Evolutionary conservation across 1,140 invertebrate species (phyloP).

Genomic region (Drosophila malerkotliana): DNA sequence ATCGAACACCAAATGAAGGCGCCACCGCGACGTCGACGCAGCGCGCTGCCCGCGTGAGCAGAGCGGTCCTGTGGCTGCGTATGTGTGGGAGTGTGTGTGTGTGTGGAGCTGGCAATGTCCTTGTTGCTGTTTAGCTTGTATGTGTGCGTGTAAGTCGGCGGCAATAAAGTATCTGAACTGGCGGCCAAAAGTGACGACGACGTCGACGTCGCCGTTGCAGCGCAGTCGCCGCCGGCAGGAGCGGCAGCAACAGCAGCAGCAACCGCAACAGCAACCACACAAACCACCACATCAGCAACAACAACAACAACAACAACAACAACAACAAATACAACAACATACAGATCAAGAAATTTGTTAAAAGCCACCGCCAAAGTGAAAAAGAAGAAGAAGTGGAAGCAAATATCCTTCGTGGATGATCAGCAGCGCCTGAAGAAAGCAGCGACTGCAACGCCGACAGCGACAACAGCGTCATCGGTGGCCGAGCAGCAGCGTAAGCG

Average conservation of each 20-base stretch:
- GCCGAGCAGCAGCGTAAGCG: slow-evolving; percentile 56
- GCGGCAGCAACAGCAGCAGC: slow-evolving; percentile 39
- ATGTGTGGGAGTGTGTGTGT: slow-evolving; percentile 24
- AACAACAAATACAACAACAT: no score
- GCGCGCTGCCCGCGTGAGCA: slow-evolving; percentile 63
- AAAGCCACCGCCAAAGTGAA: slow-evolving; percentile 79
- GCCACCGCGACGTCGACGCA: slow-evolving; percentile 64
- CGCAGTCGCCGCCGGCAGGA: slow-evolving; percentile 44
- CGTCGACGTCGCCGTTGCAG: slow-evolving; percentile 58
- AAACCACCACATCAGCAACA: slow-evolving; percentile 27
- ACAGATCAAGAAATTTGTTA: slow-evolving; percentile 63
- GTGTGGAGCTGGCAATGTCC: slow-evolving; percentile 29
- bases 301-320: slow-evolving; percentile 49
- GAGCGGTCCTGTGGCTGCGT: neutral
- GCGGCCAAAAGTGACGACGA: slow-evolving; percentile 76
- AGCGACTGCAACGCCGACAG: slow-evolving; percentile 39
- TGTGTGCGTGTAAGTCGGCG: slow-evolving; percentile 48
- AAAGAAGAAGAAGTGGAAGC: slow-evolving; percentile 79
- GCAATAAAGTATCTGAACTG: slow-evolving; percentile 67
- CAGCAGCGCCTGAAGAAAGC: slow-evolving; percentile 39
- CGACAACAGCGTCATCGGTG: slow-evolving; percentile 15
- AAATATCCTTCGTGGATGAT: slow-evolving; percentile 70
- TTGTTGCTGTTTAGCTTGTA: slow-evolving; percentile 19
- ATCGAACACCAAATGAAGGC: slow-evolving; percentile 49
- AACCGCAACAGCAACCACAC: slow-evolving; percentile 29